phyloP scores from a whole-genome alignment of 64 coral and sea anemone genomes.

The Cladopsammia gracilis region DNA sequence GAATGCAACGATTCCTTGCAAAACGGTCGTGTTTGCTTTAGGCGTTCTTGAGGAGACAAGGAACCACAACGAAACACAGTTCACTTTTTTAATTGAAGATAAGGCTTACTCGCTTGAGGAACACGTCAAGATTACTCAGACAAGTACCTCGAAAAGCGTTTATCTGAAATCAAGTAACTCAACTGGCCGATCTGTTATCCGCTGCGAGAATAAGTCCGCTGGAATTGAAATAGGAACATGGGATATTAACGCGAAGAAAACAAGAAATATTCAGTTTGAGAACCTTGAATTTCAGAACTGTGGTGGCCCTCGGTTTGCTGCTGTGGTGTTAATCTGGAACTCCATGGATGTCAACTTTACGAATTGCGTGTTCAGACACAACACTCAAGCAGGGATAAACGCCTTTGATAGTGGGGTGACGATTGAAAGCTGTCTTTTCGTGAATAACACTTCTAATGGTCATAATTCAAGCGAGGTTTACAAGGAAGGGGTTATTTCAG shows the following conservation, averaged over 20 bases:
- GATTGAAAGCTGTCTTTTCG: slow-evolving; percentile 65
- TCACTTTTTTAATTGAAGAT: slow-evolving; percentile 54
- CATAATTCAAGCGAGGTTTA: slow-evolving; percentile 10
- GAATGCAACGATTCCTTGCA: background rate
- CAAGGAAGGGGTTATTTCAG: slow-evolving; percentile 37
- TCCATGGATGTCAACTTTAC: slow-evolving; percentile 57
- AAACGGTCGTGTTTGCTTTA: background rate
- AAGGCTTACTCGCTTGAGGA: slow-evolving; percentile 9
- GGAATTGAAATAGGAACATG: slow-evolving; percentile 43
- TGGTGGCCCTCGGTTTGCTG: slow-evolving; percentile 75
- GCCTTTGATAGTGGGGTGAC: slow-evolving; percentile 75
- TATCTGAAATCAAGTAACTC: slow-evolving; percentile 1
- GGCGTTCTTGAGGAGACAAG: background rate
- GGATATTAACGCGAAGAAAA: background rate
- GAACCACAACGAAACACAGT: slow-evolving; percentile 16
- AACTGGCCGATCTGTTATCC: background rate
- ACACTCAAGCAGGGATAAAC: slow-evolving; percentile 77
- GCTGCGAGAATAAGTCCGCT: background rate
- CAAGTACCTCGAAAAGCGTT: background rate
- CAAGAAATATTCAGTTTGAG: slow-evolving; percentile 69
- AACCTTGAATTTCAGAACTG: slow-evolving; percentile 72
- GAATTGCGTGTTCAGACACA: slow-evolving; percentile 70
- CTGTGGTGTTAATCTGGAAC: slow-evolving; percentile 70
- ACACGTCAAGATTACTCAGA: slow-evolving; percentile 5
- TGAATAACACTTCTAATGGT: slow-evolving; percentile 79